These are phyloP conservation scores for Ariolimax columbianus DNA, from an alignment of 2,888 invertebrate species.

Conservation along the genomic window DNA sequence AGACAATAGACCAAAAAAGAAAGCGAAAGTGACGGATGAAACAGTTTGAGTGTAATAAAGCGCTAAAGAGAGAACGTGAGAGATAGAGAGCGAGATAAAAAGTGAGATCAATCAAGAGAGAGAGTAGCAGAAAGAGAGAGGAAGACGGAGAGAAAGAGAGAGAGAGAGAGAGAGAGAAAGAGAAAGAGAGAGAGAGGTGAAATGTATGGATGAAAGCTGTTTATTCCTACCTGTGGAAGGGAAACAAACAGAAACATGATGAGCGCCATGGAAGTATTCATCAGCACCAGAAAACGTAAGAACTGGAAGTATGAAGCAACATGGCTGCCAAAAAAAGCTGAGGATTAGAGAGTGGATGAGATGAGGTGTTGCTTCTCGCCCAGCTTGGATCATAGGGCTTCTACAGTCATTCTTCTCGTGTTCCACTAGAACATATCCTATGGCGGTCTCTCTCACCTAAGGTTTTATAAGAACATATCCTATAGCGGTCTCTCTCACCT, in stretches of 20 bases:
- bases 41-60: no score
- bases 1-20: no score
- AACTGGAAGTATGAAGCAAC: slow-evolving; percentile 72
- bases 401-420: no score
- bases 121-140: not conserved
- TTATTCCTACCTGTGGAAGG: slow-evolving; percentile 68
- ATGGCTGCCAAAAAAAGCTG: slow-evolving; percentile 70
- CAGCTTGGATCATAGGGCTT: no score
- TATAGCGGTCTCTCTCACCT: no score
- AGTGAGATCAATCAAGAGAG: not conserved
- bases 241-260: slow-evolving; percentile 61
- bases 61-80: not conserved
- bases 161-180: not conserved
- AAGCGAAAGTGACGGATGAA: no score
- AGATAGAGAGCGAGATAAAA: no score
- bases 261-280: slow-evolving; percentile 62
- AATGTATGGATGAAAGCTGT: no score
- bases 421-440: no score
- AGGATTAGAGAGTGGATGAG: slow-evolving; percentile 28
- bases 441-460: no score
- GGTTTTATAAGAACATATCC: no score
- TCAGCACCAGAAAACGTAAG: slow-evolving; percentile 63
- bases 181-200: not conserved
- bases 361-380: no score
- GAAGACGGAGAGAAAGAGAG: not conserved